A percentile compares a stretch with the other conserved stretches of the same genome.
phyloP scores from a whole-genome alignment of 2,888 invertebrate species.

The Graphium colonna region DNA sequence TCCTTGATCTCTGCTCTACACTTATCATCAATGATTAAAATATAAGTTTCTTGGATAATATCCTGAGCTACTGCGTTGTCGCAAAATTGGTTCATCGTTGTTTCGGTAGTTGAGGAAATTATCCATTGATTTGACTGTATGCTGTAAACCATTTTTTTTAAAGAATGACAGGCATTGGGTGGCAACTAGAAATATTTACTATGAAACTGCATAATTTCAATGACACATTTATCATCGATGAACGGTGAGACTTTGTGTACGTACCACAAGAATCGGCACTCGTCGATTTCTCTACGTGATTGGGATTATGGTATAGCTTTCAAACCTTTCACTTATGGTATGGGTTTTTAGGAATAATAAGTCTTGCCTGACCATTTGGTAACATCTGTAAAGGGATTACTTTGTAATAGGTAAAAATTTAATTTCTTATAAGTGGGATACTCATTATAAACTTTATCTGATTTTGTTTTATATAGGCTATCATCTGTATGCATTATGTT shows the following conservation, averaged over 20 bases:
- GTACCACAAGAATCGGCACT: too few relatives aligned
- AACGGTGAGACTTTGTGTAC: too few relatives aligned
- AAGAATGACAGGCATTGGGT: background rate
- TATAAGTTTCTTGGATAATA: background rate
- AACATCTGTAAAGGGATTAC: background rate
- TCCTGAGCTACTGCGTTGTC: background rate
- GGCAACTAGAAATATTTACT: background rate
- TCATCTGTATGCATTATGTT: background rate
- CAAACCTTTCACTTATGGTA: too few relatives aligned
- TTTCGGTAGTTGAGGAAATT: background rate
- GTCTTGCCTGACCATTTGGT: too few relatives aligned
- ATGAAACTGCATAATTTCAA: too few relatives aligned
- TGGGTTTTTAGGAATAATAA: too few relatives aligned
- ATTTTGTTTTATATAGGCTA: background rate
- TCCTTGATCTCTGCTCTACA: too few relatives aligned
- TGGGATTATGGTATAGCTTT: too few relatives aligned
- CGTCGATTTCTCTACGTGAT: too few relatives aligned
- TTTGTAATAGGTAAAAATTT: background rate
- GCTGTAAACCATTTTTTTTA: background rate
- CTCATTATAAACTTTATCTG: background rate
- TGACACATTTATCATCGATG: too few relatives aligned
- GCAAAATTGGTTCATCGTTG: background rate
- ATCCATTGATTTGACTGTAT: background rate
- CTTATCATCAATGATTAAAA: background rate
- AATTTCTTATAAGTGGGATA: background rate